Evolutionary conservation across 2,888 invertebrate genomes (phyloP).

Genomic region (Campaea margaritaria): DNA sequence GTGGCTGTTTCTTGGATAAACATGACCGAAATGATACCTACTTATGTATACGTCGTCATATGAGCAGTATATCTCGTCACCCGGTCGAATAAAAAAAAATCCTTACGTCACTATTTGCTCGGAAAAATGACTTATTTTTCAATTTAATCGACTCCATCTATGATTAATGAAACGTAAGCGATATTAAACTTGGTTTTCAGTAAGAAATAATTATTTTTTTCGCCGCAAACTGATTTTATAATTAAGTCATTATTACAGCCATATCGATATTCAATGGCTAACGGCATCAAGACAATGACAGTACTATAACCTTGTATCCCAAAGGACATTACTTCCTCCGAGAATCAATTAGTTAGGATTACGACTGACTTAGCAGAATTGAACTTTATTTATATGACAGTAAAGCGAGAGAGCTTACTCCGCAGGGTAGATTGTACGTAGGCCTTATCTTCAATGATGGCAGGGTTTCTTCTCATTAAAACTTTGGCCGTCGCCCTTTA

Average conservation of each 20-base stretch:
- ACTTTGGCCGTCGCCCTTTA: slow-evolving; percentile 64
- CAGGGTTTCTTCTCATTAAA: slow-evolving; percentile 69
- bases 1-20: slow-evolving; percentile 14
- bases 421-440: slow-evolving; percentile 16
- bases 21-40: slow-evolving; percentile 7
- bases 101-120: neutral
- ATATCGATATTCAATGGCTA: slow-evolving; percentile 39
- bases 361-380: slow-evolving; percentile 37
- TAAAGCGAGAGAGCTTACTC: slow-evolving; percentile 24
- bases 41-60: neutral
- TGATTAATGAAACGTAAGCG: neutral
- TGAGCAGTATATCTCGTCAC: too few species aligned
- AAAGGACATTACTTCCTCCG: slow-evolving; percentile 54
- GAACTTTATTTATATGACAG: slow-evolving; percentile 30
- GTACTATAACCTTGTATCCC: slow-evolving; percentile 40
- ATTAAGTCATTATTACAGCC: slow-evolving; percentile 37
- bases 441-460: slow-evolving; percentile 53
- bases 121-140: neutral
- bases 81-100: too few species aligned
- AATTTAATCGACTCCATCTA: neutral
- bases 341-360: slow-evolving; percentile 72
- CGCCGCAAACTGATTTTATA: slow-evolving; percentile 24
- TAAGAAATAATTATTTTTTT: neutral
- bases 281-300: slow-evolving; percentile 34
- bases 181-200: too few species aligned